Conservation (phyloP, 1,140 invertebrate genomes). For the Drosophila sp. region DNA sequence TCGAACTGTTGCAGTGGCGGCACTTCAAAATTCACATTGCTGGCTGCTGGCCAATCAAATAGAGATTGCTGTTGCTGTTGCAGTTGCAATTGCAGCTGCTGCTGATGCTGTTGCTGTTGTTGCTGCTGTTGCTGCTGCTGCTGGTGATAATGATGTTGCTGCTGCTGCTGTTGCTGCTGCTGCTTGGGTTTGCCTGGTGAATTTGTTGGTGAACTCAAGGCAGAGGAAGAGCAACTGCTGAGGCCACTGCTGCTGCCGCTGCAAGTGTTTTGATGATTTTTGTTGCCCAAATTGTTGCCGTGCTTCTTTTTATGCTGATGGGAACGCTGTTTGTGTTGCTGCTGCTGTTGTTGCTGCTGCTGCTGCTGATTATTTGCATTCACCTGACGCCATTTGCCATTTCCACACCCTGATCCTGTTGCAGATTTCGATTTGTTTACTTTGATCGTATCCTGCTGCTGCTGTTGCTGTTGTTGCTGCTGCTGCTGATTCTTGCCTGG, state of each 20-base stretch:
- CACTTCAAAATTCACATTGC: slow-evolving; percentile 52
- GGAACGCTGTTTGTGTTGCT: slow-evolving; percentile 17
- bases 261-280: slow-evolving; percentile 12
- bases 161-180: slow-evolving; percentile 35
- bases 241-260: slow-evolving; percentile 18
- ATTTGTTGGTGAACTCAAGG: slow-evolving; percentile 52
- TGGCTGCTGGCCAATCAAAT: slow-evolving; percentile 16
- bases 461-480: slow-evolving; percentile 21
- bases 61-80: slow-evolving; percentile 14
- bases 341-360: slow-evolving; percentile 22
- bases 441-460: slow-evolving; percentile 17
- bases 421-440: background rate
- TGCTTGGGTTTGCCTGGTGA: slow-evolving; percentile 34
- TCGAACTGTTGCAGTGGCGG: slow-evolving; percentile 76
- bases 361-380: slow-evolving; percentile 11
- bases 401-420: background rate
- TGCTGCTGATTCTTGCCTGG: slow-evolving; percentile 17
- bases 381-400: slow-evolving; percentile 15
- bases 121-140: slow-evolving; percentile 8
- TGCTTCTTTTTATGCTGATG: slow-evolving; percentile 37
- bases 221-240: slow-evolving; percentile 42
- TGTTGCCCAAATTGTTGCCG: slow-evolving; percentile 35
- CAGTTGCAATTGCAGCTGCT: slow-evolving; percentile 13
- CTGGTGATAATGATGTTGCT: slow-evolving; percentile 6
- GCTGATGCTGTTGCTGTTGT: slow-evolving; percentile 12